Evolutionary conservation across 2,113 vertebrate species (phyloP), one percentile per base, ranked within the genome.

Genomic region (Falcunculus frontatus): DNA sequence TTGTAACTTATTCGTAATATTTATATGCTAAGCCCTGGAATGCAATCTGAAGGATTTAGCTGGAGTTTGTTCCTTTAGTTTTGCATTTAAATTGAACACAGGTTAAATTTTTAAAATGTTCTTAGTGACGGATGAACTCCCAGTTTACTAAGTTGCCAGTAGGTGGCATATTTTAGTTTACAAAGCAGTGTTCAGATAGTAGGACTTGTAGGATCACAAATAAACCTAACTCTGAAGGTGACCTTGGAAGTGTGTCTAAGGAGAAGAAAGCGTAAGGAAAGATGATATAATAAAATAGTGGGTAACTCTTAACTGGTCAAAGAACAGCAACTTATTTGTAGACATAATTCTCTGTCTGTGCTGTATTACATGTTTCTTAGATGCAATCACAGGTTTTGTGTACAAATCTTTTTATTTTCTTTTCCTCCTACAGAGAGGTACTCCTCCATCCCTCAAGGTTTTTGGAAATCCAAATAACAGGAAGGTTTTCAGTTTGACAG

Each of bases 91-190:
- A 52, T 64, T 35, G n/a, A 73, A 16, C 69, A 32, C 21, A 26
- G 7, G 7, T 47, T 42, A 12, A 23, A 27, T 65, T 41, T 52
- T 49, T 27, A 9, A 41, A 49, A 42, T 13, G 16, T 20, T 41
- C 42, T 1, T 29, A 16, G 55, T 29, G 17, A 17, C 10, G 11
- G 23, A 18, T 42, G 39, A 67, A 32, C 10, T 55, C 68, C 9
- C 35, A 52, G 1, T 93, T 91, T 49, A 56, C 57, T 44, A 52
- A 73, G 1, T 33, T 56, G 49, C 92, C 96, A 80, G 64, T 78
- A 96, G 96, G 42, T 96, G 94, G 91, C 89, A 69, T 18, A 33
- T 30, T 86, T 65, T 65, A 57, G 41, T 74, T 90, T 90, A 62
- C 44, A 55, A 80, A 78, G 33, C 23, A 30, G 6, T 0, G 0